Evolutionary conservation across 2,888 invertebrate species (phyloP).

Genomic region (Allolobophora icterica): DNA sequence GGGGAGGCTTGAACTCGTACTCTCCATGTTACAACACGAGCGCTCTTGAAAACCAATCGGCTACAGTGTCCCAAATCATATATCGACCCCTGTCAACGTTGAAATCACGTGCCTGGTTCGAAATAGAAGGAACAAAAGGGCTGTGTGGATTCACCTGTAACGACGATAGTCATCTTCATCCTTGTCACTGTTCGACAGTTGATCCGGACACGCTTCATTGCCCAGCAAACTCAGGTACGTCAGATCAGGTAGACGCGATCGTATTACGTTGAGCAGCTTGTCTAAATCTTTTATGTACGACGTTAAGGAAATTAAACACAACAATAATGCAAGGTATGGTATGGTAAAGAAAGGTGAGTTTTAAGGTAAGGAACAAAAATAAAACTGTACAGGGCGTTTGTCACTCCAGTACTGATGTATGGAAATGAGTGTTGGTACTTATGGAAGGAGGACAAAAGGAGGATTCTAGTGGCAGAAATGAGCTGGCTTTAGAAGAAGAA

Average conservation of each 20-base stretch:
- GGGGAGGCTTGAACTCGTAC: no score
- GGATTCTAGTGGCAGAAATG: no score
- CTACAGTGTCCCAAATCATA: no score
- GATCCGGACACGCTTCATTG: slow-evolving; percentile 84
- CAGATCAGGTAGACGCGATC: slow-evolving; percentile 75
- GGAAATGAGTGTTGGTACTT: no score
- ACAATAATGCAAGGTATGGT: background rate
- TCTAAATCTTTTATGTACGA: slow-evolving; percentile 70
- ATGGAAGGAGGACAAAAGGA: no score
- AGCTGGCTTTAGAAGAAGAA: no score
- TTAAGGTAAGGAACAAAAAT: no score
- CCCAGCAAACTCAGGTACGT: slow-evolving; percentile 85
- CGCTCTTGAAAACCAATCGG: no score
- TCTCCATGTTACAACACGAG: no score
- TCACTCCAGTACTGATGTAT: no score
- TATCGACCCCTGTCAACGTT: no score
- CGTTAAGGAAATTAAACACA: background rate
- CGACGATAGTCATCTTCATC: slow-evolving; percentile 82
- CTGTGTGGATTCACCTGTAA: slow-evolving; percentile 36
- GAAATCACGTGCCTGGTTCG: background rate
- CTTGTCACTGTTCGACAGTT: slow-evolving; percentile 67
- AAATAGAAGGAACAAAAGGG: background rate
- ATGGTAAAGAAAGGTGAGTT: background rate
- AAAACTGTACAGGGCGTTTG: no score
- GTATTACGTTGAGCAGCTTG: slow-evolving; percentile 71